Base-by-base conservation (phyloP, 2,888 invertebrate genomes). In the Boloria euphrosyne region DNA sequence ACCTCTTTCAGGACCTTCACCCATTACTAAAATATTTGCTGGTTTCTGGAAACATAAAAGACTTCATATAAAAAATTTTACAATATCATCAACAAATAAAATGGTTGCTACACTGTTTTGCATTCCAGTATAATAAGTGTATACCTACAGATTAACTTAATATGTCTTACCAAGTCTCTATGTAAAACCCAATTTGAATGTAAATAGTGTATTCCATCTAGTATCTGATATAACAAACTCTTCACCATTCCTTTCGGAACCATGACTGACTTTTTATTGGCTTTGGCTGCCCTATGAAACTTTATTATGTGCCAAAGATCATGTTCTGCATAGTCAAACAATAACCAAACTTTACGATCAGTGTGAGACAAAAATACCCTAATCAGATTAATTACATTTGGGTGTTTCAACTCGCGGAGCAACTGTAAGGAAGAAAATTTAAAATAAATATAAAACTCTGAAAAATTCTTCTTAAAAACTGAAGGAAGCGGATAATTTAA, bases 241-340 rank as follows among this genome's bases (percentile, higher is more conserved):
- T 99, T 99, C 0, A 99, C 98, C 98, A 98, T 98, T 68, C 97
- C 98, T 84, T 97, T 97, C 6, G 98, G 98, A 31, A 98, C 98
- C 93, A 97, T 96, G 16, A 99, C 98, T 67, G 97, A 96, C 81
- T 98, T 98, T 81, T 99, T 99, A 79, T 97, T 98, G 7, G 98
- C 98, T 87, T 99, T 99, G 0, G 99, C 98, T 64, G 98, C 98
- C 79, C 99, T 94, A 84, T 99, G 99, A 84, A 98, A 99, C 91
- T 99, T 99, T 58, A 99, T 99, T 38, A 99, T 99, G 84, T 99
- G 99, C 99, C 99, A 99, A 65, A 99, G 89, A 92, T 99, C 99
- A 93, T 99, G 99, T 89, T 99, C 99, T 0, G 99, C 99, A 93
- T 98, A 99, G 84, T 99, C 99, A 91, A 99, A 98, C 13, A 99